Evolutionary conservation across 2,797 vertebrate genomes (phyloP).

Genomic region (Pagetopsis macropterus): DNA sequence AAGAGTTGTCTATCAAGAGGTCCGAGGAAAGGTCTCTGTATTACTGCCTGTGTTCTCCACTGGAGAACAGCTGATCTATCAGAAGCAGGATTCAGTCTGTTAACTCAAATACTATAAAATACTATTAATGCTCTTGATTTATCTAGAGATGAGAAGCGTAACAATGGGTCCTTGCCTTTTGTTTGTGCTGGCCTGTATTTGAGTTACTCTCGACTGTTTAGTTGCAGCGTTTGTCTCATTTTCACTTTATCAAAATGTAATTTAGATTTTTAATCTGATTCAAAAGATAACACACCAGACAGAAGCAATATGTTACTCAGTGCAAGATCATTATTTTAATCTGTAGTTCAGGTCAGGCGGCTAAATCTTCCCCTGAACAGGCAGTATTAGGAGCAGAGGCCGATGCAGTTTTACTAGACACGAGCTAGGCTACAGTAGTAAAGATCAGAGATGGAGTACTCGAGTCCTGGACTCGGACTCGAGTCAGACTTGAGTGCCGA

Average conservation of each 20-base stretch:
- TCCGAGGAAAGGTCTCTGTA: background rate
- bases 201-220: background rate
- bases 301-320: background rate
- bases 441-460: too few species aligned
- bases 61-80: background rate
- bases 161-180: too few species aligned
- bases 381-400: too few species aligned
- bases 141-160: background rate
- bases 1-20: background rate
- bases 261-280: background rate
- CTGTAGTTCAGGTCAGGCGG: too few species aligned
- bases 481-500: too few species aligned
- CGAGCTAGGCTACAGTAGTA: too few species aligned
- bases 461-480: too few species aligned
- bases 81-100: background rate
- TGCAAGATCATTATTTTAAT: background rate
- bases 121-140: background rate
- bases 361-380: too few species aligned
- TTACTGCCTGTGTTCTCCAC: background rate
- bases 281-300: background rate
- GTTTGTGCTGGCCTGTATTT: rapidly evolving
- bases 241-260: background rate
- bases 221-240: background rate
- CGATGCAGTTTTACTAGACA: too few species aligned
- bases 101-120: background rate